Evolutionary conservation across 1,140 invertebrate genomes (phyloP).

Genomic region (Cryptotermes secundus): DNA sequence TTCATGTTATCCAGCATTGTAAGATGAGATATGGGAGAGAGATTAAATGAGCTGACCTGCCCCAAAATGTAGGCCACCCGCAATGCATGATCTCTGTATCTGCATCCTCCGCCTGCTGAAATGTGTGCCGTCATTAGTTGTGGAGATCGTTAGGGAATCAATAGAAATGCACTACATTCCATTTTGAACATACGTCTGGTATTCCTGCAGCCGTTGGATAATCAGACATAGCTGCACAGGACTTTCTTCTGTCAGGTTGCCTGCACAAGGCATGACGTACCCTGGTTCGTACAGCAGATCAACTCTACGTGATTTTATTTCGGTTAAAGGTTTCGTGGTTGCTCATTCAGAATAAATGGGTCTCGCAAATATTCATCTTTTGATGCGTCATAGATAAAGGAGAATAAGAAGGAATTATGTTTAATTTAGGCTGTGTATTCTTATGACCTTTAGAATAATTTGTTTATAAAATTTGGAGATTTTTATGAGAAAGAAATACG

Average conservation of each 20-base stretch:
- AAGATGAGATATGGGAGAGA: not conserved
- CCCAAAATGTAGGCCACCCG: slow-evolving; percentile 8
- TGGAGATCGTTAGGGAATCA: too few relatives aligned
- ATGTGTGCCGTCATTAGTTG: too few relatives aligned
- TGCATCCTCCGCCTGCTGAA: not conserved
- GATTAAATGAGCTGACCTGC: not conserved
- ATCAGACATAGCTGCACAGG: too few relatives aligned
- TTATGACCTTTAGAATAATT: not conserved
- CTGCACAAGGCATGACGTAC: too few relatives aligned
- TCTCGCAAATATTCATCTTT: not conserved
- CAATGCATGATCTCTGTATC: not conserved
- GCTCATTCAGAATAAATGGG: not conserved
- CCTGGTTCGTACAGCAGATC: too few relatives aligned
- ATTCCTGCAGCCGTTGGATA: too few relatives aligned
- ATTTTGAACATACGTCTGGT: too few relatives aligned
- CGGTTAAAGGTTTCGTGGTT: not conserved
- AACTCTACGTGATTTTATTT: too few relatives aligned
- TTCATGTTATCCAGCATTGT: not conserved
- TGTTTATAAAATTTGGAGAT: too few relatives aligned
- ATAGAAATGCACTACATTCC: too few relatives aligned
- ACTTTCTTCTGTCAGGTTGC: too few relatives aligned
- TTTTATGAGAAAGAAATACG: not conserved
- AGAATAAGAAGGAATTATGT: not conserved
- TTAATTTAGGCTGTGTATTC: not conserved
- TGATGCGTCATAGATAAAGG: not conserved